Evolutionary conservation across 2,113 vertebrate genomes (phyloP).

Genomic region (Crypturellus undulatus): DNA sequence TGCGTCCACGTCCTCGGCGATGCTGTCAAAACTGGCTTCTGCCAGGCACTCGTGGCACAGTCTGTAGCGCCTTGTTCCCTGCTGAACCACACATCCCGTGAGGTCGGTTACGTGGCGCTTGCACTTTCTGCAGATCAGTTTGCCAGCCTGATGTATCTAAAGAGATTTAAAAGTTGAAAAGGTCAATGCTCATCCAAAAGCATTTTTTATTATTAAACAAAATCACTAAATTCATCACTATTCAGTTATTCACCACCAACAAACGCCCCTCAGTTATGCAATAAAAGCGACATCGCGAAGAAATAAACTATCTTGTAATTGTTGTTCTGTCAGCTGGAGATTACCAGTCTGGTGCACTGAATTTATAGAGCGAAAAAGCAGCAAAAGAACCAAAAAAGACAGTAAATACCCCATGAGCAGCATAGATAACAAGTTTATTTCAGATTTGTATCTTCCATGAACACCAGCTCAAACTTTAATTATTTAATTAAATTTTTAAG

Average conservation of each 20-base stretch:
- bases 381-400: neutral
- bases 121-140: slow-evolving; percentile 95
- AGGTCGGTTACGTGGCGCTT: slow-evolving; percentile 91
- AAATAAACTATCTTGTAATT: neutral
- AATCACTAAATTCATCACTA: too few species aligned
- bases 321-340: neutral
- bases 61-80: slow-evolving; percentile 91
- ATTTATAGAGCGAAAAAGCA: neutral
- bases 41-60: slow-evolving; percentile 90
- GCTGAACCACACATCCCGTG: slow-evolving; percentile 91
- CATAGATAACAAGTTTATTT: neutral
- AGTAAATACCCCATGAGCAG: neutral
- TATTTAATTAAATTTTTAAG: too few species aligned
- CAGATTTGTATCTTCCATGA: neutral
- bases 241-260: neutral
- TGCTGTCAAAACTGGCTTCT: slow-evolving; percentile 84
- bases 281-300: neutral
- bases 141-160: slow-evolving; percentile 96
- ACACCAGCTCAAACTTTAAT: neutral
- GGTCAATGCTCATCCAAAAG: neutral
- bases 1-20: slow-evolving; percentile 79
- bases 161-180: neutral
- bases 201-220: too few species aligned
- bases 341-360: neutral
- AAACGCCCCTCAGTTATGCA: neutral